phyloP scores from a whole-genome alignment of 2,113 vertebrate genomes.

The Macheiramphus alcinus region DNA sequence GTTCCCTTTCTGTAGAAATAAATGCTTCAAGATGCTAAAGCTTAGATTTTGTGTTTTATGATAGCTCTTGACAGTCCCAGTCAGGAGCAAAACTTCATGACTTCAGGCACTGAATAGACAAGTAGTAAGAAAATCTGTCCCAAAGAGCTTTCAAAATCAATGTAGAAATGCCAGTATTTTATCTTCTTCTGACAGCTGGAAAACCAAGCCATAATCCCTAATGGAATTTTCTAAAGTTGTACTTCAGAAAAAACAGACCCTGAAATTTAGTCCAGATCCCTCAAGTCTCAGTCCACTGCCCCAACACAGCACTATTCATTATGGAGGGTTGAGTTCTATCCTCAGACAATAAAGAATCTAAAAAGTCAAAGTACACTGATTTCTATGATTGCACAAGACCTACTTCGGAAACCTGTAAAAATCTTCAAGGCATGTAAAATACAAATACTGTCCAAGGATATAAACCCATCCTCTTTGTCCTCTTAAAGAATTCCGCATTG shows the following conservation, averaged over 20 bases:
- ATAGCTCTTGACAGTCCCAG: background rate
- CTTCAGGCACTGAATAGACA: background rate
- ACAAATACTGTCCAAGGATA: background rate
- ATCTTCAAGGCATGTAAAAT: background rate
- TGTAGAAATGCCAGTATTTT: background rate
- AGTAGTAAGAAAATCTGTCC: background rate
- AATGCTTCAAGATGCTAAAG: background rate
- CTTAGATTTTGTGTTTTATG: background rate
- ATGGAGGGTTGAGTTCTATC: background rate
- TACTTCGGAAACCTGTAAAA: background rate
- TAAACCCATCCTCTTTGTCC: background rate
- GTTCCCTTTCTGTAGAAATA: background rate
- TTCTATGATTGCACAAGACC: background rate
- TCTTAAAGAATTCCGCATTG: background rate
- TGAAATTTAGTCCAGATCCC: background rate
- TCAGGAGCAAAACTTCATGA: background rate
- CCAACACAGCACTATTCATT: background rate
- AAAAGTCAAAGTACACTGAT: background rate
- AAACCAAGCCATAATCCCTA: background rate
- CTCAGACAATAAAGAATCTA: background rate
- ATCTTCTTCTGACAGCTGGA: constrained; percentile 6
- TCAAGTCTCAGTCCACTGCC: background rate
- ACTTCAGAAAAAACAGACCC: background rate
- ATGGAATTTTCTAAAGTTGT: background rate
- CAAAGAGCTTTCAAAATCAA: background rate